Conservation (phyloP, 64 coral and sea anemone species). For the Platygyra sinensis region DNA sequence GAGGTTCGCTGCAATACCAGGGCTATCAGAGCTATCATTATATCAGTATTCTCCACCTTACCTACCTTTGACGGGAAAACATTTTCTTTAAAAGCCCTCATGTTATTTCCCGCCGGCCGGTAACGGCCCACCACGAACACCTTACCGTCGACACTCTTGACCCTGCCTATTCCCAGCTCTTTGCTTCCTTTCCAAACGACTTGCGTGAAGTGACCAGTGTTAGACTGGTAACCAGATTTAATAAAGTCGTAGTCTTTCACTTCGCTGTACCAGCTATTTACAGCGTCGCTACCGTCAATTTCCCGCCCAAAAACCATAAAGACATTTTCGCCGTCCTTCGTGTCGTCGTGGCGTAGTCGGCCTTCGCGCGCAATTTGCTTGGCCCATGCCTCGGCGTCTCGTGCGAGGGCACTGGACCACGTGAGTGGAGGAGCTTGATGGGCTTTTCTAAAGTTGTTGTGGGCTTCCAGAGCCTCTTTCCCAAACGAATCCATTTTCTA, state of each 20-base stretch:
- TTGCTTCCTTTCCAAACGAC: constrained; percentile 45
- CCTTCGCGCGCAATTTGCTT: constrained; percentile 42
- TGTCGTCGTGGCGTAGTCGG: constrained; percentile 47
- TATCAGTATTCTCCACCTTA: not conserved
- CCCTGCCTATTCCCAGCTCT: constrained; percentile 52
- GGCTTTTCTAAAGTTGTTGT: constrained; percentile 44
- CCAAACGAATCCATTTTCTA: constrained; percentile 40
- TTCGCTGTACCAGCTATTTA: constrained; percentile 61
- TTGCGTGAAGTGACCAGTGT: constrained; percentile 54
- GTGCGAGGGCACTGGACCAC: constrained; percentile 46
- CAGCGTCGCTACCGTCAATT: constrained; percentile 38
- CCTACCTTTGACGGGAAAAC: constrained; percentile 27
- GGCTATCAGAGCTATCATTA: not conserved
- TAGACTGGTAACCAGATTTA: constrained; percentile 41
- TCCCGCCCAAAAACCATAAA: constrained; percentile 45
- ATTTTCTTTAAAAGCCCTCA: constrained; percentile 55
- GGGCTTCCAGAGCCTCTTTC: constrained; percentile 43
- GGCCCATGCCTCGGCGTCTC: constrained; percentile 57
- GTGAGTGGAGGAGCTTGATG: constrained; percentile 56
- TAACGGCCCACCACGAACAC: constrained; percentile 64
- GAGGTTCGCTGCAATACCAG: not conserved
- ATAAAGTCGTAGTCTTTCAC: constrained; percentile 56
- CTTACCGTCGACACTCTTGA: constrained; percentile 51
- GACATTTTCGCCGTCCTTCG: constrained; percentile 56
- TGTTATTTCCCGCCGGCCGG: constrained; percentile 59